Evolutionary conservation across 2,797 vertebrate species (phyloP).

Genomic region (Trachops cirrhosus): DNA sequence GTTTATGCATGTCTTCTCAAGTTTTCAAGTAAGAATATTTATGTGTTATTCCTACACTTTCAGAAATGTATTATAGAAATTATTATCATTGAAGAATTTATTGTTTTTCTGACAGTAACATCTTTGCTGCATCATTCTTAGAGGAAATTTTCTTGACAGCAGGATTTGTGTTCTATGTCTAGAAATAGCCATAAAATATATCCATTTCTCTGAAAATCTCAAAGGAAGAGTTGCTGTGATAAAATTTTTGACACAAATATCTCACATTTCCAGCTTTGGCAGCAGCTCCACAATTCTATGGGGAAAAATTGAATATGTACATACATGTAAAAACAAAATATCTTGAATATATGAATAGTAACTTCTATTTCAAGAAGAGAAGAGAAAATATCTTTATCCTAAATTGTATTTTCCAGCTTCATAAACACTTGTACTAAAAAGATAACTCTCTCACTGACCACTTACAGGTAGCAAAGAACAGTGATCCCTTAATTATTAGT

Average conservation of each 20-base stretch:
- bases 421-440: constrained; percentile 26
- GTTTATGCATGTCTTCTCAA: constrained; percentile 67
- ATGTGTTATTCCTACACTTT: constrained; percentile 41
- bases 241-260: constrained; percentile 49
- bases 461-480: constrained; percentile 25
- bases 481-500: constrained; percentile 14
- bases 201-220: constrained; percentile 41
- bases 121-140: constrained; percentile 55
- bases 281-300: not conserved
- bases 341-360: not conserved
- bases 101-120: constrained; percentile 55
- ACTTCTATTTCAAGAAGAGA: not conserved
- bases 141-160: constrained; percentile 63
- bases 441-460: constrained; percentile 16
- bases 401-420: constrained; percentile 52
- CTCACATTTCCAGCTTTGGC: constrained; percentile 41
- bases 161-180: constrained; percentile 49
- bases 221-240: constrained; percentile 56
- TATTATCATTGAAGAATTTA: constrained; percentile 51
- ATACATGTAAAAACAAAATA: not conserved
- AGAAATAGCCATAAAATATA: constrained; percentile 58
- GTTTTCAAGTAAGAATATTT: constrained; percentile 63
- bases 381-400: not conserved
- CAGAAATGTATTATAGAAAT: constrained; percentile 57
- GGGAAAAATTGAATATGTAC: not conserved